phyloP scores from a whole-genome alignment of 2,113 vertebrate genomes.

The Thinocorus orbignyianus region DNA sequence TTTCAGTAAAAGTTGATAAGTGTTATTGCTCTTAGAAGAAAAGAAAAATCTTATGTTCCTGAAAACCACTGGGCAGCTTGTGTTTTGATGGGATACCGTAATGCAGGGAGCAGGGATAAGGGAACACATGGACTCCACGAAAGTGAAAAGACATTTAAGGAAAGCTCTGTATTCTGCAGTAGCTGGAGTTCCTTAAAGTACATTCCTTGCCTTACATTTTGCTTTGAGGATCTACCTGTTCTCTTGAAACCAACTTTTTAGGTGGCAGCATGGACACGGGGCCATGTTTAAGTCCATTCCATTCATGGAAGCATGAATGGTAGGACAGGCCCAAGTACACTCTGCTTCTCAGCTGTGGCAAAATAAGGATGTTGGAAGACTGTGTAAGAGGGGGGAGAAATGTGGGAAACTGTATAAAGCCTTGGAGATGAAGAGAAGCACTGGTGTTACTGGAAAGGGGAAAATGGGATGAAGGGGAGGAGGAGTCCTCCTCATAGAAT shows the following conservation, averaged over 20 bases:
- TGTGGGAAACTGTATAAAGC: not conserved
- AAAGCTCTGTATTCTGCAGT: not conserved
- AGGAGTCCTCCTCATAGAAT: not conserved
- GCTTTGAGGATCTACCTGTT: not conserved
- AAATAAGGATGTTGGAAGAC: not conserved
- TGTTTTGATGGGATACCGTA: slow-evolving; percentile 55
- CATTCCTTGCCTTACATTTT: not conserved
- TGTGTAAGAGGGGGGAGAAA: not conserved
- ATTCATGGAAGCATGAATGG: not conserved
- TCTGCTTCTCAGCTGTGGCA: not conserved
- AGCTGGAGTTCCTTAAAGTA: not conserved
- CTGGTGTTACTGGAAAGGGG: fast-evolving
- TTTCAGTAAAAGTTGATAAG: slow-evolving; percentile 64
- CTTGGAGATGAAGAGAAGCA: not conserved
- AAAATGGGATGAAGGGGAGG: not conserved
- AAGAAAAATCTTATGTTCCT: slow-evolving; percentile 18
- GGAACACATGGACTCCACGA: not conserved
- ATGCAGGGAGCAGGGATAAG: slow-evolving; percentile 23
- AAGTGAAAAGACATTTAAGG: not conserved
- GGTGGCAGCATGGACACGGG: not conserved
- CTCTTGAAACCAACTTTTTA: not conserved
- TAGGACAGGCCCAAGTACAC: not conserved
- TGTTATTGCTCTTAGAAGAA: slow-evolving; percentile 55
- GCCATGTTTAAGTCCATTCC: not conserved
- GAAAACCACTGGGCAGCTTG: slow-evolving; percentile 67